Conservation (phyloP, 92 coral and sea anemone species). For the Paragorgia papillata region DNA sequence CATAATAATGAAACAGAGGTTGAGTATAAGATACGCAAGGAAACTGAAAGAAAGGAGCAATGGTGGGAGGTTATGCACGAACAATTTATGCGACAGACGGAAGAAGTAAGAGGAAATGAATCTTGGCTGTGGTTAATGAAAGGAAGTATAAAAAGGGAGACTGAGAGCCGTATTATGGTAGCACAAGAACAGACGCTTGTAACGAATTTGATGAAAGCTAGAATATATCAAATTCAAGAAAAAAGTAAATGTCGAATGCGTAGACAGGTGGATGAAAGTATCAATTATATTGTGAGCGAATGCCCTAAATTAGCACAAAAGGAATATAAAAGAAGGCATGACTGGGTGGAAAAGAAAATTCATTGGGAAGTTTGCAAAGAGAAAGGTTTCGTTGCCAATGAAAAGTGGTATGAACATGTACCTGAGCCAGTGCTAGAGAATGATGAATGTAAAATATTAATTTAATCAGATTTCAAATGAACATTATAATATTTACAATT, state of each 20-base stretch:
- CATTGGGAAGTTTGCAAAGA: constrained; percentile 32
- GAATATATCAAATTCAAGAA: neutral
- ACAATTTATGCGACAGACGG: constrained; percentile 25
- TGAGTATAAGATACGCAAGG: neutral
- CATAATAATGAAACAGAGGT: neutral
- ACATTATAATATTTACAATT: too few species aligned
- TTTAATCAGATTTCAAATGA: too few species aligned
- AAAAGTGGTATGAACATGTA: constrained; percentile 34
- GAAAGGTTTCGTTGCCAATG: constrained; percentile 1
- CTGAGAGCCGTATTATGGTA: constrained; percentile 18
- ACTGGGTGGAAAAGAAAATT: constrained; percentile 6
- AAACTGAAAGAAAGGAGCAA: constrained; percentile 3
- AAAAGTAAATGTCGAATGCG: constrained; percentile 7
- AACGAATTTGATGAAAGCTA: constrained; percentile 5
- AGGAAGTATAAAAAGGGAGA: constrained; percentile 22
- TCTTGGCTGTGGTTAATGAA: neutral
- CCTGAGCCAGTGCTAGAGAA: too few species aligned
- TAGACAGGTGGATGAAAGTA: constrained; percentile 39
- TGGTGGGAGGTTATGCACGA: constrained; percentile 23
- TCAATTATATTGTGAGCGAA: constrained; percentile 52
- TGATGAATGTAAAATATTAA: too few species aligned
- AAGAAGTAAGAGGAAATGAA: neutral
- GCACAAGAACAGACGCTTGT: constrained; percentile 25
- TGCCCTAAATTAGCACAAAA: constrained; percentile 48
- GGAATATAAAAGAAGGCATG: constrained; percentile 7